phyloP scores from a whole-genome alignment of 2,888 invertebrate genomes.

The Hemaris fuciformis region DNA sequence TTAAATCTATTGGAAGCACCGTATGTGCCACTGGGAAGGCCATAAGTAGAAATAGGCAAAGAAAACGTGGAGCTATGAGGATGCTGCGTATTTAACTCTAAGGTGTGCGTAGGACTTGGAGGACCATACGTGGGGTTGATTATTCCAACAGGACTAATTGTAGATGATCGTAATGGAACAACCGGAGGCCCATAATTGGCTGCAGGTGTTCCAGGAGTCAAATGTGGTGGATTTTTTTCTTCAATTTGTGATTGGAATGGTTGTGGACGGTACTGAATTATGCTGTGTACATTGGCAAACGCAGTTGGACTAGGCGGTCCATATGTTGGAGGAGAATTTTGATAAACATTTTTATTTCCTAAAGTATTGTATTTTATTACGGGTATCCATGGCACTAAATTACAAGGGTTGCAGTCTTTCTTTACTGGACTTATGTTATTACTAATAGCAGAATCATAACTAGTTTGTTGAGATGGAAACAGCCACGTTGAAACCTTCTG shows the following conservation, averaged over 20 bases:
- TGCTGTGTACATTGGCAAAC: slow-evolving; percentile 44
- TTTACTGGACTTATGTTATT: slow-evolving; percentile 59
- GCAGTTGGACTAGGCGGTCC: slow-evolving; percentile 70
- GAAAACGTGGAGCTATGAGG: slow-evolving; percentile 47
- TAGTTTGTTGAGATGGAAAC: slow-evolving; percentile 76
- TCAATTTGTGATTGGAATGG: slow-evolving; percentile 44
- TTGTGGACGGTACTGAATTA: slow-evolving; percentile 48
- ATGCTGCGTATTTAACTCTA: slow-evolving; percentile 54
- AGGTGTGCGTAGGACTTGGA: slow-evolving; percentile 54
- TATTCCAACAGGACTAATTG: slow-evolving; percentile 32
- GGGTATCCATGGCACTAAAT: slow-evolving; percentile 91
- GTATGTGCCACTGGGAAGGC: slow-evolving; percentile 37
- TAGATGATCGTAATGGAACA: slow-evolving; percentile 45
- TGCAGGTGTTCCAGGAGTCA: slow-evolving; percentile 49
- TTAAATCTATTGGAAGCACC: slow-evolving; percentile 34
- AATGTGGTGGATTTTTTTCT: slow-evolving; percentile 39
- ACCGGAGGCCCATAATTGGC: slow-evolving; percentile 56
- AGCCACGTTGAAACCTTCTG: slow-evolving; percentile 83
- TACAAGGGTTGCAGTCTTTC: slow-evolving; percentile 88
- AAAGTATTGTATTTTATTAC: slow-evolving; percentile 79
- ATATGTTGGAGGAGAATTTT: slow-evolving; percentile 59
- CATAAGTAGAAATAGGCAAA: slow-evolving; percentile 42
- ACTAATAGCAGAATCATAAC: slow-evolving; percentile 42
- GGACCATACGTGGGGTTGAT: slow-evolving; percentile 62
- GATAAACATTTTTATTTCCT: slow-evolving; percentile 57